phyloP scores from a whole-genome alignment of 2,113 vertebrate genomes.

The Etheostoma cragini region DNA sequence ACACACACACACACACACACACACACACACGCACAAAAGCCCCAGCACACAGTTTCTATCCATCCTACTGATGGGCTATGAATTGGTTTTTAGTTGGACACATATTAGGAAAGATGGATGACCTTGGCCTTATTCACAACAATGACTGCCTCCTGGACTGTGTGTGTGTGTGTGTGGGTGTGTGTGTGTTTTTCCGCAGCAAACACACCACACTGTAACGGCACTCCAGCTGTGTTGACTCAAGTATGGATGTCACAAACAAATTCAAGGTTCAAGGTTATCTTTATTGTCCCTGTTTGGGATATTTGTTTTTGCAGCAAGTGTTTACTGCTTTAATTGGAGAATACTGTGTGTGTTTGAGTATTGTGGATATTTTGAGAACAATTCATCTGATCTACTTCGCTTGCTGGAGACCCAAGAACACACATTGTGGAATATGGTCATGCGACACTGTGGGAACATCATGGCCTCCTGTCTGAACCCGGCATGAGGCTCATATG shows the following conservation, averaged over 20 bases:
- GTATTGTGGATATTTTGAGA: too few species aligned
- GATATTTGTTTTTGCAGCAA: too few species aligned
- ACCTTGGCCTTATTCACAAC: slow-evolving; percentile 68
- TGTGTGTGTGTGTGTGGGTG: slow-evolving; percentile 26
- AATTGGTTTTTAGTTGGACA: slow-evolving; percentile 79
- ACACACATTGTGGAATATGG: too few species aligned
- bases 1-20: neutral
- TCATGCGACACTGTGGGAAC: too few species aligned
- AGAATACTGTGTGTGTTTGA: too few species aligned
- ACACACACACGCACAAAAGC: slow-evolving; percentile 12
- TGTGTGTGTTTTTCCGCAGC: slow-evolving; percentile 7
- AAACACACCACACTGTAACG: neutral
- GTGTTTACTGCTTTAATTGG: too few species aligned
- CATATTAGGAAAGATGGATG: slow-evolving; percentile 77
- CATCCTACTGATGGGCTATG: slow-evolving; percentile 66
- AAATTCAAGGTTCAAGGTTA: neutral
- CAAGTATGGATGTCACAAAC: neutral
- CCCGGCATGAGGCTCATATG: too few species aligned
- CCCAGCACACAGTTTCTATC: slow-evolving; percentile 1
- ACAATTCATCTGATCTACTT: too few species aligned
- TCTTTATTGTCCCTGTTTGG: too few species aligned
- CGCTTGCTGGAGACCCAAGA: too few species aligned
- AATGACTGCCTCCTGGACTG: slow-evolving; percentile 25
- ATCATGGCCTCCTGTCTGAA: too few species aligned
- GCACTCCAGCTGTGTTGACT: neutral